phyloP scores from a whole-genome alignment of 2,888 invertebrate species.

The Crematogaster levior region DNA sequence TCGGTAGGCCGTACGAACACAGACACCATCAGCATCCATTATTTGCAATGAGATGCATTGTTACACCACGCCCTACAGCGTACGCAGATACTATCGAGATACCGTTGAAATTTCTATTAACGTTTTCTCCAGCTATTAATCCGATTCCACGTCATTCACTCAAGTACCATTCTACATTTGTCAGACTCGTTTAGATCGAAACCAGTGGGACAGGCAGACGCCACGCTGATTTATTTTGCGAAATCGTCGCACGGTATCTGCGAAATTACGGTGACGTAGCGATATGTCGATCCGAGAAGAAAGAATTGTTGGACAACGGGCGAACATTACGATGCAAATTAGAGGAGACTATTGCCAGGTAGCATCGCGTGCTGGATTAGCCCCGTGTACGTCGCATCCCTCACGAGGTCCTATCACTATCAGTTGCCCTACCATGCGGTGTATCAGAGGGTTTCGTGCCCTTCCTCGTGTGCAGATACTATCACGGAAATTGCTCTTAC shows the following conservation, averaged over 20 bases:
- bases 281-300: slow-evolving; percentile 24
- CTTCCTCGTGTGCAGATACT: slow-evolving; percentile 64
- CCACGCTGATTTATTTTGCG: slow-evolving; percentile 9
- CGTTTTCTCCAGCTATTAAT: slow-evolving; percentile 69
- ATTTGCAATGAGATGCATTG: slow-evolving; percentile 21
- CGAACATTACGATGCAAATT: slow-evolving; percentile 46
- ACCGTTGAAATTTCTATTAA: slow-evolving; percentile 74
- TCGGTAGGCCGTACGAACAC: slow-evolving; percentile 1
- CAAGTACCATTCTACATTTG: not conserved
- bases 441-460: slow-evolving; percentile 61
- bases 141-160: slow-evolving; percentile 55
- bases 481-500: slow-evolving; percentile 77
- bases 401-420: slow-evolving; percentile 37
- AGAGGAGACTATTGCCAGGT: slow-evolving; percentile 8
- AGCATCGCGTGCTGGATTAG: slow-evolving; percentile 26
- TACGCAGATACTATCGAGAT: slow-evolving; percentile 61
- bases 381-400: not conserved
- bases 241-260: not conserved
- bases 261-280: slow-evolving; percentile 32
- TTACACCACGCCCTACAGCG: slow-evolving; percentile 22
- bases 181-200: slow-evolving; percentile 12
- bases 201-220: not conserved
- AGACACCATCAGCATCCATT: slow-evolving; percentile 19
- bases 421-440: slow-evolving; percentile 60
- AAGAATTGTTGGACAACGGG: slow-evolving; percentile 21